Conservation (phyloP, 2,797 vertebrate genomes). For the Malurus splendens region DNA sequence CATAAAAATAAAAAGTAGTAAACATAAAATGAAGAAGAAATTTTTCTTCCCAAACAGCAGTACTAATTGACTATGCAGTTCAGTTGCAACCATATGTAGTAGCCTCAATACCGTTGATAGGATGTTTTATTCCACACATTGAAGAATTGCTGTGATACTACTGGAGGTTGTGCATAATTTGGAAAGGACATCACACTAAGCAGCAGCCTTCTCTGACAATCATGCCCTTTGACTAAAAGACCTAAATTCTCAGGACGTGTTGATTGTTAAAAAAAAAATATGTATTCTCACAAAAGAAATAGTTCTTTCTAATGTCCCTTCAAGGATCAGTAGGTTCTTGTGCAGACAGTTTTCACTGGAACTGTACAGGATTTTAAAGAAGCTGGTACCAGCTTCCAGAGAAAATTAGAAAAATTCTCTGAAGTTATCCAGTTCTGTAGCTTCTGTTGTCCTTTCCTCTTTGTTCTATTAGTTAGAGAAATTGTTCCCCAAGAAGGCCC, state of each 20-base stretch:
- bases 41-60: background rate
- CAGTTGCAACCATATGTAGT: background rate
- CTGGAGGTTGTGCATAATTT: background rate
- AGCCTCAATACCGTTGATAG: background rate
- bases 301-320: background rate
- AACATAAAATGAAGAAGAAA: background rate
- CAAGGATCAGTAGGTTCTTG: background rate
- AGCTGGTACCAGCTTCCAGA: background rate
- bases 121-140: background rate
- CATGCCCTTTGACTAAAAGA: background rate
- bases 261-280: background rate
- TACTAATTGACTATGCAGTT: background rate
- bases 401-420: background rate
- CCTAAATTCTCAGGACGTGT: background rate
- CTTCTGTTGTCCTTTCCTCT: background rate
- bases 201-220: background rate
- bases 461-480: background rate
- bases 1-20: too few relatives aligned
- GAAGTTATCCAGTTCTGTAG: background rate
- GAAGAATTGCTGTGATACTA: background rate
- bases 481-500: background rate
- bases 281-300: too few relatives aligned
- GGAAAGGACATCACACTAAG: background rate
- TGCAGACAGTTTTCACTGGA: background rate
- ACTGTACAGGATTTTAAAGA: background rate